phyloP scores from a whole-genome alignment of 2,888 invertebrate genomes.

The Parasteatoda lunata region DNA sequence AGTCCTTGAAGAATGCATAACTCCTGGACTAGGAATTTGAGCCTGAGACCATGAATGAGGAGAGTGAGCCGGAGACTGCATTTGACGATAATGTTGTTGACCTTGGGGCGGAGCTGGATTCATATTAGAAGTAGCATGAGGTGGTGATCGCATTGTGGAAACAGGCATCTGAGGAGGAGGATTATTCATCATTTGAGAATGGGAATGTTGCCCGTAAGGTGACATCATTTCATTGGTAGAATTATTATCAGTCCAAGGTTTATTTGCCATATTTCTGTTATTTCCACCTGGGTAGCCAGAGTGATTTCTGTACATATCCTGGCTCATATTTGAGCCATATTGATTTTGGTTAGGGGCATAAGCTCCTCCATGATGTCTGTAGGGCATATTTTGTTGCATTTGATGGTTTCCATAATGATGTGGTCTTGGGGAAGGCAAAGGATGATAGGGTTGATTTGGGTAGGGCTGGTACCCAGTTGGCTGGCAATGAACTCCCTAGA shows the following conservation, averaged over 20 bases:
- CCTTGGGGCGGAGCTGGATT: slow-evolving; percentile 49
- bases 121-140: slow-evolving; percentile 65
- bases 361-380: slow-evolving; percentile 61
- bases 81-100: slow-evolving; percentile 56
- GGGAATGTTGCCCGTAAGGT: slow-evolving; percentile 49
- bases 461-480: slow-evolving; percentile 63
- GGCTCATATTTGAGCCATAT: slow-evolving; percentile 50
- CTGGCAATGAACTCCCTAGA: slow-evolving; percentile 64
- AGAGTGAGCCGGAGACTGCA: slow-evolving; percentile 67
- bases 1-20: slow-evolving; percentile 68
- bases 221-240: slow-evolving; percentile 54
- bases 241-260: slow-evolving; percentile 51
- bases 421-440: slow-evolving; percentile 54
- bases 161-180: slow-evolving; percentile 47
- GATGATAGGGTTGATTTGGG: slow-evolving; percentile 58
- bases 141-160: slow-evolving; percentile 68
- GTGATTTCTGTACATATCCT: slow-evolving; percentile 64
- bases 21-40: slow-evolving; percentile 68
- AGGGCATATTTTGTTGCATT: slow-evolving; percentile 66
- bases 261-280: slow-evolving; percentile 48
- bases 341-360: slow-evolving; percentile 59
- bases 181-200: slow-evolving; percentile 60
- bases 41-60: slow-evolving; percentile 70
- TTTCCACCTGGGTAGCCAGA: slow-evolving; percentile 40
- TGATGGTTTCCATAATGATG: slow-evolving; percentile 63